Percentiles rank a stretch among this genome's conserved stretches.
phyloP scores from a whole-genome alignment of 2,797 vertebrate genomes.

The Heliangelus exortis region DNA sequence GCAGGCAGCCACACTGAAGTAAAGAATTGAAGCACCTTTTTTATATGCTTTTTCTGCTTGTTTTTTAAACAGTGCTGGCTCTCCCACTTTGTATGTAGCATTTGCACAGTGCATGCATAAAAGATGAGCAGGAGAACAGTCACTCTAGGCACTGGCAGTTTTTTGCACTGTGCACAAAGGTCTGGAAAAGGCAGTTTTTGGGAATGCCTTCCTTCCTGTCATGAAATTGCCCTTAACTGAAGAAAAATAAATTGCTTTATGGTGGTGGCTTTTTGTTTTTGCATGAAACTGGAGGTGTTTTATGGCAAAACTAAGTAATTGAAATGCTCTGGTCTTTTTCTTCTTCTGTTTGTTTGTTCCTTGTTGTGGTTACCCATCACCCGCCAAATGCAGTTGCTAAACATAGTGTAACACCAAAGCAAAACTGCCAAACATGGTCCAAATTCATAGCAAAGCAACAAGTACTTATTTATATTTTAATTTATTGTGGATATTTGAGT shows the following conservation, averaged over 20 bases:
- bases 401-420: background rate
- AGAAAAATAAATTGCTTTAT: slow-evolving; percentile 5
- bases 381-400: background rate
- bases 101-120: background rate
- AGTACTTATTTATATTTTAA: background rate
- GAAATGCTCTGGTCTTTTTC: background rate
- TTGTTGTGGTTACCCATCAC: background rate
- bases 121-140: background rate
- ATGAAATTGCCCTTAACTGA: background rate
- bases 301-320: background rate
- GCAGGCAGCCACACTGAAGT: background rate
- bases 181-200: background rate
- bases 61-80: background rate
- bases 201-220: background rate
- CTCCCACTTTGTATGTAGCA: background rate
- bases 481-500: background rate
- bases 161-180: background rate
- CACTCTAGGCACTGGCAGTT: background rate
- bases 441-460: background rate
- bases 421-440: background rate
- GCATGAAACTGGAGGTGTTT: background rate
- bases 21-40: background rate
- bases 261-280: background rate
- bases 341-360: background rate
- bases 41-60: background rate